Conservation (phyloP, 2,797 vertebrate genomes). For the Sebastes vulpes region DNA sequence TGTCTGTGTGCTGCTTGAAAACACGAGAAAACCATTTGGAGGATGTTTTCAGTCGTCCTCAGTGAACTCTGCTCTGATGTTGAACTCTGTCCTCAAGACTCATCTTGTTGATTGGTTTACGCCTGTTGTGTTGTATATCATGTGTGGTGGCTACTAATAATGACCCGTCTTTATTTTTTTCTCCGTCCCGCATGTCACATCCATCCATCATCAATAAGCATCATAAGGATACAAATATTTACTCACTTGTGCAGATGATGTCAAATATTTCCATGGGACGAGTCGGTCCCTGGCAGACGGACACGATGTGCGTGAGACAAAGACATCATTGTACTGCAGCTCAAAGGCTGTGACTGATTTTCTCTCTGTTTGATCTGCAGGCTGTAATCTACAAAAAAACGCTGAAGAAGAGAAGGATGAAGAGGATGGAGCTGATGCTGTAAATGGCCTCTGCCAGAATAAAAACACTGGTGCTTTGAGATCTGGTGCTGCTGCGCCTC, state of each 20-base stretch:
- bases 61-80: constrained; percentile 7
- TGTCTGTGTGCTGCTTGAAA: background rate
- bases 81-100: constrained; percentile 17
- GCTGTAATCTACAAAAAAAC: constrained; percentile 74
- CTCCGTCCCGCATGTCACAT: background rate
- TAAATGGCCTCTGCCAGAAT: constrained; percentile 79
- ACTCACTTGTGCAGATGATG: constrained; percentile 32
- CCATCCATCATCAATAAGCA: constrained; percentile 13
- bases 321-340: constrained; percentile 64
- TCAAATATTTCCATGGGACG: constrained; percentile 23
- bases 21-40: background rate
- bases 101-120: background rate
- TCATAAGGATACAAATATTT: constrained; percentile 34
- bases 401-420: constrained; percentile 49
- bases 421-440: constrained; percentile 71
- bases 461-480: constrained; percentile 75
- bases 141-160: background rate
- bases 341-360: constrained; percentile 70
- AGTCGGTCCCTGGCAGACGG: constrained; percentile 44
- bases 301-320: constrained; percentile 61
- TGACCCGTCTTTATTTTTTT: background rate
- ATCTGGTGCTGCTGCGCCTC: constrained; percentile 59
- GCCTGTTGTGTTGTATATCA: background rate
- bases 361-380: constrained; percentile 84
- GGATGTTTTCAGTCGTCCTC: constrained; percentile 9